Conservation (phyloP, 1,140 invertebrate genomes). For the Phymorhynchus buccinoides region DNA sequence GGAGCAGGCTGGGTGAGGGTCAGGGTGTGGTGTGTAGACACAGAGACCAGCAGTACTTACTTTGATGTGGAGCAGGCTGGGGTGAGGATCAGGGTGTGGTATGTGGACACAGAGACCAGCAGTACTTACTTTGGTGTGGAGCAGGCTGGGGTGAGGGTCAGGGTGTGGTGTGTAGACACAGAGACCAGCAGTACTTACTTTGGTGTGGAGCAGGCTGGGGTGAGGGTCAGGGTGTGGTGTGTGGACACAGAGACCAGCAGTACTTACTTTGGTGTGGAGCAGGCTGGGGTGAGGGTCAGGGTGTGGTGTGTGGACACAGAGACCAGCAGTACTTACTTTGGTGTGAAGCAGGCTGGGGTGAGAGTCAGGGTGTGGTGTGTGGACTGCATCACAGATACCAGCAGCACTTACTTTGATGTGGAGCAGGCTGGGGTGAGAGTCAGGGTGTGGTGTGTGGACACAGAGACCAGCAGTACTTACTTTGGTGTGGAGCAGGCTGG, state of each 20-base stretch:
- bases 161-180: too few relatives aligned
- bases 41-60: too few relatives aligned
- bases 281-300: conserved; percentile 25
- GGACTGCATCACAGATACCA: conserved; percentile 76
- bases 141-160: too few relatives aligned
- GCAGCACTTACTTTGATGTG: conserved; percentile 68
- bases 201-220: conserved; percentile 49
- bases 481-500: conserved; percentile 54
- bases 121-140: too few relatives aligned
- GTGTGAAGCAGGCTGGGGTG: conserved; percentile 47
- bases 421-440: conserved; percentile 33
- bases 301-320: conserved; percentile 69
- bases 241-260: conserved; percentile 76
- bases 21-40: too few relatives aligned
- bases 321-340: conserved; percentile 74
- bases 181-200: conserved; percentile 52
- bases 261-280: conserved; percentile 61
- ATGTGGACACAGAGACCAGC: too few relatives aligned
- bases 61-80: too few relatives aligned
- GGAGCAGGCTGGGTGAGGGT: too few relatives aligned
- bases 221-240: conserved; percentile 25
- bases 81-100: too few relatives aligned
- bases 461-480: conserved; percentile 75
- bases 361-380: conserved; percentile 42
- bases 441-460: conserved; percentile 64